Conservation (phyloP, 1,140 invertebrate genomes). For the Microplitis demolitor region DNA sequence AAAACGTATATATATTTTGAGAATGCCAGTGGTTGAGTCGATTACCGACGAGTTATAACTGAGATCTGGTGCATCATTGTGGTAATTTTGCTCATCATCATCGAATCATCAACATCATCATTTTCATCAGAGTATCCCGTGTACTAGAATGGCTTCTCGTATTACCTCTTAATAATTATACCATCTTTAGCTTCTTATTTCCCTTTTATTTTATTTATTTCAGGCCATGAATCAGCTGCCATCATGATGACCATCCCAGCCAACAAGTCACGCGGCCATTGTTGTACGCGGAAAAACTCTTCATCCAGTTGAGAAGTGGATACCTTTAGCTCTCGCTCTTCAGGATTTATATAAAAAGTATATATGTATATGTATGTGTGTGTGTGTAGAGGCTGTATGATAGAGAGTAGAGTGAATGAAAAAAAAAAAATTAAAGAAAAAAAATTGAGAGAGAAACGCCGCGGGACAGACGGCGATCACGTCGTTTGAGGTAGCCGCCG, state of each 20-base stretch:
- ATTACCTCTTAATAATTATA: background rate
- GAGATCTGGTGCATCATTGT: conserved; percentile 8
- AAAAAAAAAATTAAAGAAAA: conserved; percentile 20
- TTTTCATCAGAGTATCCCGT: background rate
- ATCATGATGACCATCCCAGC: background rate
- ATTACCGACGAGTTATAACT: conserved; percentile 1
- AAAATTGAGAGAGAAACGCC: conserved; percentile 16
- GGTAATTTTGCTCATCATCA: background rate
- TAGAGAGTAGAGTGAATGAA: conserved; percentile 1
- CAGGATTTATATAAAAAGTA: background rate
- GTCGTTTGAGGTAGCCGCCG: conserved; percentile 39
- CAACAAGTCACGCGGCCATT: background rate
- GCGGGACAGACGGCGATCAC: conserved; percentile 26
- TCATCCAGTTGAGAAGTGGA: background rate
- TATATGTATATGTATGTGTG: background rate
- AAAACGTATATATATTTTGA: too few species aligned
- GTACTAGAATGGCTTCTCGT: background rate
- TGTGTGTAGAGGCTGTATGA: background rate
- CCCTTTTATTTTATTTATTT: background rate
- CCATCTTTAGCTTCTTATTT: background rate
- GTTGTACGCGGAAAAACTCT: conserved; percentile 12
- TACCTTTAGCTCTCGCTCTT: background rate
- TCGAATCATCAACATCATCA: background rate
- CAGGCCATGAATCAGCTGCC: too few species aligned
- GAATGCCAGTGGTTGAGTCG: too few species aligned